Base-by-base conservation (phyloP, 2,888 invertebrate species). In the Hyalella azteca region DNA sequence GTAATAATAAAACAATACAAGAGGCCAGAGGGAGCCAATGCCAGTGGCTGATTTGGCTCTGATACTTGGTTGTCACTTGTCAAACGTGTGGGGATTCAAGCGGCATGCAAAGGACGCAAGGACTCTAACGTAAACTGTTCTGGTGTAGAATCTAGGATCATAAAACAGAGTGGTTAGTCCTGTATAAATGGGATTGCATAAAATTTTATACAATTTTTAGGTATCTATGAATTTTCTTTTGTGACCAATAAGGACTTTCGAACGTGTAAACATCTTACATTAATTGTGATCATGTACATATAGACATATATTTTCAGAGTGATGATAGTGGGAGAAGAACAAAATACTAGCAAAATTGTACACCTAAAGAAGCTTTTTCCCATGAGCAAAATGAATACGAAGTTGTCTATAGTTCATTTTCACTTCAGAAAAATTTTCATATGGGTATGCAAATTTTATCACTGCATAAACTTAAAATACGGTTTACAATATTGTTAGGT, bases 261-360 rank as follows among this genome's bases (percentile, higher is more conserved):
- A 66, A 66, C 66, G 66, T 66, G 66, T 66, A 66, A 66, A 66
- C 66, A 66, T 66, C 26, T 9, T 9, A 22, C 22, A 0, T 54
- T 54, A 54, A 26, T 13, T 15, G 54, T 54, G 54, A 26, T 54
- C 54, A 54, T 54, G 26, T 54, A 4, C 13, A 54, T 54, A 54
- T 4, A 11, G 4, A 26, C 0, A 2, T 54, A 22, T 11, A 26
- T 54, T 11, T 22, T 7, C 22, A 54, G 54, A 11, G 1, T 3
- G 9, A 54, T 15, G 22, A 7, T 9, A 54, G 19, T 45, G 19
- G 11, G 11, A 3, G 3, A 19, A 45, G 3, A 15, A 45, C 19
- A 11, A 15, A 19, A 45, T 45, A 45, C 45, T 45, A 45, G 13
- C 19, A 19, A 45, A 45, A 45, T n/a, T n/a, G n/a, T 45, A 45